These are phyloP conservation scores for Delphinus delphis DNA, from an alignment of 2,113 vertebrate species.

Conservation along the genomic window DNA sequence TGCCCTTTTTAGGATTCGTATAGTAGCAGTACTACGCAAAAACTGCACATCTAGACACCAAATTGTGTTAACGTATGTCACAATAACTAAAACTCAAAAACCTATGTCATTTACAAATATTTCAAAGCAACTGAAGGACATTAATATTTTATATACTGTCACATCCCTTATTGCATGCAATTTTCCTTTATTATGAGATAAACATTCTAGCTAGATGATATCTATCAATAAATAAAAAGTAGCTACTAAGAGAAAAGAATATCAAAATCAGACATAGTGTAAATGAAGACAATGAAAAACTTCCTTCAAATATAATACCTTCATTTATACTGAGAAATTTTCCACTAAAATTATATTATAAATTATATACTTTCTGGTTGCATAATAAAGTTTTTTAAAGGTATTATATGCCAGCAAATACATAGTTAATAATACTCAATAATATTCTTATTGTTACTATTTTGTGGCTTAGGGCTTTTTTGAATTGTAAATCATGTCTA, in stretches of 20 bases:
- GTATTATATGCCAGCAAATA: not conserved
- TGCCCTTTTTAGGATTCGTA: not conserved
- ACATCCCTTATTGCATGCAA: not conserved
- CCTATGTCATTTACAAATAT: not conserved
- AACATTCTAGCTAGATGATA: not conserved
- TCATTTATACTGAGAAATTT: not conserved
- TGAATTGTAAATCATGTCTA: not conserved
- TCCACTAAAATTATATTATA: not conserved
- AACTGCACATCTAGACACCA: not conserved
- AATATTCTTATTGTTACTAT: not conserved
- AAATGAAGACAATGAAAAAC: not conserved
- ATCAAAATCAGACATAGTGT: not conserved
- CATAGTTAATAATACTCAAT: not conserved
- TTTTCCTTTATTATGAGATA: not conserved
- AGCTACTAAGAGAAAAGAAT: not conserved
- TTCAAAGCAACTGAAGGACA: not conserved
- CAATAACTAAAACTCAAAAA: not conserved
- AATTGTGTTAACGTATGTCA: not conserved
- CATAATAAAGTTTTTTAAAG: not conserved
- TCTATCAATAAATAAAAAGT: conserved; percentile 9
- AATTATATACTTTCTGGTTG: not conserved
- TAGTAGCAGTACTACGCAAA: not conserved
- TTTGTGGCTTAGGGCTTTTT: not conserved
- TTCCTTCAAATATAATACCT: not conserved
- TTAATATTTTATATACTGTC: not conserved